These are phyloP conservation scores for Psilanteris sp. DNA, from an alignment of 1,140 invertebrate species.

Conservation along the genomic window DNA sequence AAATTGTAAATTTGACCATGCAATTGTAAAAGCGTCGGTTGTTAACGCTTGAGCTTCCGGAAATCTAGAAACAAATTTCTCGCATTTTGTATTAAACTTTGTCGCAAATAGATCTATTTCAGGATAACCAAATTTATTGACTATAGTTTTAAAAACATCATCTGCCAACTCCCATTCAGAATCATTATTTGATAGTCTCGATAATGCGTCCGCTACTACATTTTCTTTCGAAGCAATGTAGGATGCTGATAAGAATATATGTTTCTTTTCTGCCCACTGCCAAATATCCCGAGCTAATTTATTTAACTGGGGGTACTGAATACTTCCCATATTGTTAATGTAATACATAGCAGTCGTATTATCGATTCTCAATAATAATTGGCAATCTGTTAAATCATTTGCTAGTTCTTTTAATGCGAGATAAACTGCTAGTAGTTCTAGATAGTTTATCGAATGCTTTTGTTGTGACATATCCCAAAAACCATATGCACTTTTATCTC, in stretches of 20 bases:
- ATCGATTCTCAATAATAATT: constrained; percentile 62
- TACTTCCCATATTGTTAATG: constrained; percentile 70
- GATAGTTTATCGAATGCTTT: constrained; percentile 1
- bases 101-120: constrained; percentile 18
- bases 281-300: constrained; percentile 60
- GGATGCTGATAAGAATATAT: constrained; percentile 43
- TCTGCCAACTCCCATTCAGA: constrained; percentile 8
- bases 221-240: too few species aligned
- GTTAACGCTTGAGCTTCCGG: background rate
- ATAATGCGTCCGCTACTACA: too few species aligned
- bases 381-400: constrained; percentile 9
- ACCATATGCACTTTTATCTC: too few species aligned
- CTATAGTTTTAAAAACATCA: background rate
- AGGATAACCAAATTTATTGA: background rate
- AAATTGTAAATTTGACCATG: too few species aligned
- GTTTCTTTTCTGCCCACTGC: constrained; percentile 68
- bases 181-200: too few species aligned
- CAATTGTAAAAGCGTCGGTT: constrained; percentile 31
- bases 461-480: too few species aligned
- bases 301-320: constrained; percentile 68
- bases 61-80: constrained; percentile 8
- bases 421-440: constrained; percentile 8
- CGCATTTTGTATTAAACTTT: constrained; percentile 6
- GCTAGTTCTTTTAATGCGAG: constrained; percentile 11
- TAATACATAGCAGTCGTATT: constrained; percentile 72